Evolutionary conservation across 1,140 invertebrate species (phyloP), one percentile per base, ranked within the genome.

Genomic region (Eupeodes corollae): DNA sequence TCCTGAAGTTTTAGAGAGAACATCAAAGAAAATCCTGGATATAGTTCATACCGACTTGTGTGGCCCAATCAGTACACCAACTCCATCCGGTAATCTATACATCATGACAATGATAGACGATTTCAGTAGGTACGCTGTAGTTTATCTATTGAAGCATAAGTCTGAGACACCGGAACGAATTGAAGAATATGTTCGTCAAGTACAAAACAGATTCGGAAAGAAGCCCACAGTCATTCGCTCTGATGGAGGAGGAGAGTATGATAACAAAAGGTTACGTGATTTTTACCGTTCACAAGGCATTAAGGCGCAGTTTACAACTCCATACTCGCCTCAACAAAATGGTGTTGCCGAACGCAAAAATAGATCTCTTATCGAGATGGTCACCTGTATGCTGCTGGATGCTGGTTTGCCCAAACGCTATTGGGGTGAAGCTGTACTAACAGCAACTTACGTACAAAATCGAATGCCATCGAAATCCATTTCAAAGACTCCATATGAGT

Each of bases 261-360:
- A 21, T 9, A 14, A 11, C 13, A 30, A 39, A 44, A 5, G 13
- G 30, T 35, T 44, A n/a, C 5, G 15, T 35, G n/a, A 37, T 21
- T 37, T 16, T 34, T 40, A 44, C 5, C 8, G 34, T 14, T 11
- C n/a, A 12, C 31, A 33, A n/a, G 43, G 43, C 5, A 42, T 42
- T 6, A 35, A 57, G 39, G 49, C 32, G 41, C 14, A 60, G 59
- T 16, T 49, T 39, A 15, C 50, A 26, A 26, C 21, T 26, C 21
- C 56, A 5, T 67, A 73, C 47, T 55, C 59, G 11, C 67, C 68
- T 0, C 51, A 72, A 52, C 64, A 70, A 52, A 74, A 74, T 56
- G 67, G 63, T 1, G 34, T 63, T 6, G 59, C 56, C 6, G 70
- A 59, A 48, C 41, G 67, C n/a, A 55, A 56, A 49, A 69, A 67